These are phyloP conservation scores for Psittacara wagleri DNA, from an alignment of 2,113 vertebrate species.

Conservation along the genomic window DNA sequence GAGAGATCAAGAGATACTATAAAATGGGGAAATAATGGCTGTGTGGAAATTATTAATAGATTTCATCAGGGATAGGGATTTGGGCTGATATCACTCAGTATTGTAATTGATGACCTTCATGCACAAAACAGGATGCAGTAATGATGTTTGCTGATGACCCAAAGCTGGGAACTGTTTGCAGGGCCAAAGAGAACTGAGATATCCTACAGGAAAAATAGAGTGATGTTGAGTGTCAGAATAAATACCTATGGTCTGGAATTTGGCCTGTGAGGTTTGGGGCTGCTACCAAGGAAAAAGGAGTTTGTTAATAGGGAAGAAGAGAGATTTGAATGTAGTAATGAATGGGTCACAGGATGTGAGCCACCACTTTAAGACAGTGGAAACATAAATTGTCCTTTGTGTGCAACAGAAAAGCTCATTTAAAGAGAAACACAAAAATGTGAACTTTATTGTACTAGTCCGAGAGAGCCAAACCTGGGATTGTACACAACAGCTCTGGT, in stretches of 20 bases:
- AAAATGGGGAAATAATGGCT: not conserved
- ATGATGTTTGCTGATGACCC: not conserved
- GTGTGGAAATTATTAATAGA: not conserved
- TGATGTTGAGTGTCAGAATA: not conserved
- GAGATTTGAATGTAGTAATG: not conserved
- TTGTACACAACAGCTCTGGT: not conserved
- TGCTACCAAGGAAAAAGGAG: not conserved
- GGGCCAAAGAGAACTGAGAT: not conserved
- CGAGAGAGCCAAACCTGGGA: not conserved
- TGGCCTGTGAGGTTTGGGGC: not conserved
- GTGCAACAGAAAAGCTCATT: not conserved
- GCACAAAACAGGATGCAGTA: not conserved
- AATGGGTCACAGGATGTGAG: not conserved
- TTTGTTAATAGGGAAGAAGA: not conserved
- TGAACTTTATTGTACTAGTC: not conserved
- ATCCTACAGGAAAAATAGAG: not conserved
- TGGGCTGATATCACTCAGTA: not conserved
- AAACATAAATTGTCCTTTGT: not conserved
- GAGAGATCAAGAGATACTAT: not conserved
- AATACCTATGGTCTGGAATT: fast-evolving
- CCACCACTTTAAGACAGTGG: not conserved
- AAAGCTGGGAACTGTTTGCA: not conserved
- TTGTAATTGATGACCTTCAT: not conserved
- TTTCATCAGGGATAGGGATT: not conserved
- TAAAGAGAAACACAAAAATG: not conserved